phyloP scores from a whole-genome alignment of 2,113 vertebrate species.

The Pluvianellus socialis region DNA sequence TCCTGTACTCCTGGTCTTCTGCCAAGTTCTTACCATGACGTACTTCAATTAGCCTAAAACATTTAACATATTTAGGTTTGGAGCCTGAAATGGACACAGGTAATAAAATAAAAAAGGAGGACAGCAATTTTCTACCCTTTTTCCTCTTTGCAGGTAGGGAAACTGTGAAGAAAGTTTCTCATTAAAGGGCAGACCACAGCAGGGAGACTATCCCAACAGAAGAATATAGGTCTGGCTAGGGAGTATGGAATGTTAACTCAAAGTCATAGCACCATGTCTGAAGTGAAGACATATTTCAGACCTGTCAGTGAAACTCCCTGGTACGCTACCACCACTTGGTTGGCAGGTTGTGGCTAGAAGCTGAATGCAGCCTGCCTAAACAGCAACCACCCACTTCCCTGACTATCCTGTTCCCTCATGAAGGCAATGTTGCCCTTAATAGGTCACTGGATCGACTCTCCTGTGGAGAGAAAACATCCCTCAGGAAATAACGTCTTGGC shows the following conservation, averaged over 20 bases:
- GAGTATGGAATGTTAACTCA: background rate
- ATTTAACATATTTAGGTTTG: background rate
- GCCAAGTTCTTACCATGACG: too few species aligned
- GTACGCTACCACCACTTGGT: background rate
- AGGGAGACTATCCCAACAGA: background rate
- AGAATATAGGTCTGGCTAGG: background rate
- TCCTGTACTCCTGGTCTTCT: too few species aligned
- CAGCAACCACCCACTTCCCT: background rate
- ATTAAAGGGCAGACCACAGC: background rate
- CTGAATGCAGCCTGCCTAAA: background rate
- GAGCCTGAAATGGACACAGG: background rate
- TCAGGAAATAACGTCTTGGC: background rate
- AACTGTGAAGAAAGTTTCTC: background rate
- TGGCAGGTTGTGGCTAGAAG: background rate
- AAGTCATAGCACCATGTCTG: background rate
- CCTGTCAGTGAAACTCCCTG: background rate
- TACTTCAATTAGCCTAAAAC: background rate
- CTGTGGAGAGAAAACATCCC: background rate
- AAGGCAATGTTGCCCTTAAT: background rate
- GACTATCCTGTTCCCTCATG: background rate
- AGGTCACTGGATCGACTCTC: background rate
- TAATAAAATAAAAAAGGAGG: background rate
- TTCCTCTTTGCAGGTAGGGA: accelerated
- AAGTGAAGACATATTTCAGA: background rate
- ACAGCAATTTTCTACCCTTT: background rate